Evolutionary conservation across 2,797 vertebrate genomes (phyloP), one percentile per base, ranked within the genome.

Genomic region (Platalea minor): DNA sequence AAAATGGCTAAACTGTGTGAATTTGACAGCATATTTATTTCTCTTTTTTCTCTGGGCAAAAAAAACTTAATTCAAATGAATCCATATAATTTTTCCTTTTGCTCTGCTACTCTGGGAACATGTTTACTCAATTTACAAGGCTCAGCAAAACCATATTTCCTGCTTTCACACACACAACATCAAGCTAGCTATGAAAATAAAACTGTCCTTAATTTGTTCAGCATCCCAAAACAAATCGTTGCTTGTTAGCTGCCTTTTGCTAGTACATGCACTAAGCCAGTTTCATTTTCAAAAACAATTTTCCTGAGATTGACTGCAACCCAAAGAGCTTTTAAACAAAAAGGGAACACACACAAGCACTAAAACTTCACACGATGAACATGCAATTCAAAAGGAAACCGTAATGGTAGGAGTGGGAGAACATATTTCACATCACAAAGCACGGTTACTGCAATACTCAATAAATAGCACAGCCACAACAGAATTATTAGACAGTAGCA

Each of bases 341-440:
- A 85, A 23, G 11, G 13, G 68, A 95, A 90, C 73, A 78, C 75
- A 69, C 74, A n/a, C 1, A 1, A 91, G 85, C 85, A 87, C 73
- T 82, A 72, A 83, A 83, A 85, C 57, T 84, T 91, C 79, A 88
- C 88, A 74, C 1, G 3, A 70, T 17, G 81, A 94, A 85, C 81
- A 68, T 7, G 88, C 89, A 93, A 86, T 77, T 90, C 50, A 29
- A 86, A 94, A 95, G 88, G 73, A 96, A 97, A 96, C 80, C 68
- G n/a, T 83, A 85, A 91, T 16, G 70, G 89, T 67, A 79, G 91
- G 85, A 95, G 76, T 35, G 79, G 95, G 90, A 86, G 64, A 93
- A 96, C n/a, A 15, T 63, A 96, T 91, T 93, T 97, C 96, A 94
- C 77, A 84, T 83, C 89, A 88, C 19, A 12, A 90, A 89, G 85